A percentile compares a stretch with the other conserved stretches of the same genome.
Evolutionary conservation across 2,113 vertebrate species (phyloP).

Genomic region (Semnornis frantzii): DNA sequence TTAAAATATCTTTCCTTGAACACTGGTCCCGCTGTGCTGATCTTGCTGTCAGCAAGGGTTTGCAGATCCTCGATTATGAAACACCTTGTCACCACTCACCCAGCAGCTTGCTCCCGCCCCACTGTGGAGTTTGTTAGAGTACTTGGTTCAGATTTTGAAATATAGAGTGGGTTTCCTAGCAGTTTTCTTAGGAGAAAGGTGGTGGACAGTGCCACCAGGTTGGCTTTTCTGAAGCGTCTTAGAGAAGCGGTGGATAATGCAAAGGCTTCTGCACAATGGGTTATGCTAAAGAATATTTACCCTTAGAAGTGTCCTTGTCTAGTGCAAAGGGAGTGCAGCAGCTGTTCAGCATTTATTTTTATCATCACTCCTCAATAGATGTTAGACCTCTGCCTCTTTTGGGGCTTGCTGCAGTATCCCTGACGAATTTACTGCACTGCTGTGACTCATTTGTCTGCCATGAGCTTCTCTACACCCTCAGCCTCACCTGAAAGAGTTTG

Average conservation of each 20-base stretch:
- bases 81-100: slow-evolving; percentile 49
- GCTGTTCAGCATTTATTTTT: slow-evolving; percentile 62
- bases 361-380: not conserved
- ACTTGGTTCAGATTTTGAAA: slow-evolving; percentile 16
- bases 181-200: not conserved
- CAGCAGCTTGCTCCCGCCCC: not conserved
- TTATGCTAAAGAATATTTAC: slow-evolving; percentile 19
- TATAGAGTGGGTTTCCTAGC: not conserved
- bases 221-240: not conserved
- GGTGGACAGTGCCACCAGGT: not conserved
- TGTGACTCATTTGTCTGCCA: not conserved
- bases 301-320: slow-evolving; percentile 48
- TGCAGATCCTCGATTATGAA: slow-evolving; percentile 45
- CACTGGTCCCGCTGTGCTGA: slow-evolving; percentile 35
- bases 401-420: not conserved
- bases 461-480: not conserved
- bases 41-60: slow-evolving; percentile 46
- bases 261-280: not conserved
- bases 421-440: not conserved
- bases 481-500: not conserved
- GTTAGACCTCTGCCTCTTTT: slow-evolving; percentile 28
- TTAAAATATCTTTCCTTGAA: slow-evolving; percentile 57
- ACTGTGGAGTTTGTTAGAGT: not conserved
- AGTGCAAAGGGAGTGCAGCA: slow-evolving; percentile 13
- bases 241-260: not conserved